These are phyloP conservation scores for Lontra canadensis DNA, from an alignment of 2,113 vertebrate species.

Conservation along the genomic window DNA sequence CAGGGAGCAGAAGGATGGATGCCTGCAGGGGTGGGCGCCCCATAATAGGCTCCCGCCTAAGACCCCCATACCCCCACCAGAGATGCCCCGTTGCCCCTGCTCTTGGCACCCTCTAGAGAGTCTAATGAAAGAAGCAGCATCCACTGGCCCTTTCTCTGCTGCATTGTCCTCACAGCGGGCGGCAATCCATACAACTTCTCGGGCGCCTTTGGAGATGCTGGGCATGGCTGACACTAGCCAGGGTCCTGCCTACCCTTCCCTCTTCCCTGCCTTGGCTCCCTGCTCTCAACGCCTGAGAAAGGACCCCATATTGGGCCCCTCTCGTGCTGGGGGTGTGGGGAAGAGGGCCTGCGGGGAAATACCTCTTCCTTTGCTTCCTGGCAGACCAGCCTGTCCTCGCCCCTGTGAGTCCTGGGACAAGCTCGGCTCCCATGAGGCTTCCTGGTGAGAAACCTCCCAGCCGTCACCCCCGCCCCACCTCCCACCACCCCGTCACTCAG, in stretches of 20 bases:
- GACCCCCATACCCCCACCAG: accelerated
- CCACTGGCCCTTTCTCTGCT: not conserved
- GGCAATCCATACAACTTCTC: not conserved
- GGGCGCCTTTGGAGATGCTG: not conserved
- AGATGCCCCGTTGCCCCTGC: not conserved
- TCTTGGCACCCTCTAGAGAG: not conserved
- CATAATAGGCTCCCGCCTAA: not conserved
- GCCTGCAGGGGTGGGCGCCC: accelerated
- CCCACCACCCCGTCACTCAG: not conserved
- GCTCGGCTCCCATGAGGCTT: not conserved
- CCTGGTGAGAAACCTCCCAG: not conserved
- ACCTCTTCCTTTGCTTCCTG: not conserved
- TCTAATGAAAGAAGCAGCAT: not conserved
- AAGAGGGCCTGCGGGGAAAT: not conserved
- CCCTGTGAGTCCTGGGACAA: not conserved
- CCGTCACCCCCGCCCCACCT: accelerated
- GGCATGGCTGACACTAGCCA: not conserved
- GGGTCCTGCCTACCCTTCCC: not conserved
- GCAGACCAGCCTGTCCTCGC: not conserved
- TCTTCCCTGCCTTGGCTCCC: not conserved
- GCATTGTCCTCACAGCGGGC: accelerated
- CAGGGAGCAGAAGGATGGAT: not conserved
- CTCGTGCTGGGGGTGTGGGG: too few relatives aligned
- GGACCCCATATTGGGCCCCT: not conserved
- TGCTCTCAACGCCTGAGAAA: not conserved